Evolutionary conservation across 2,113 vertebrate genomes (phyloP).

Genomic region (Silurus glanis): DNA sequence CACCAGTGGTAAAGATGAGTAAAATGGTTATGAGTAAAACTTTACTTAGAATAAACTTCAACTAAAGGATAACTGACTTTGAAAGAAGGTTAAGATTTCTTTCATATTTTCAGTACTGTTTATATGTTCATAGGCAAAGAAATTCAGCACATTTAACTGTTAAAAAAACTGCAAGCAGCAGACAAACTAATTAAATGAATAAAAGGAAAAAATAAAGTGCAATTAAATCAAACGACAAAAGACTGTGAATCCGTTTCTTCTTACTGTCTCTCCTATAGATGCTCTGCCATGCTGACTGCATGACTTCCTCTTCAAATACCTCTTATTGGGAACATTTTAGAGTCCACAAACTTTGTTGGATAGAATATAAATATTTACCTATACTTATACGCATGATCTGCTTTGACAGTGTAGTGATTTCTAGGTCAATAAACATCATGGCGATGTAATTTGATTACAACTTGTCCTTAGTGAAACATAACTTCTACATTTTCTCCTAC

Average conservation of each 20-base stretch:
- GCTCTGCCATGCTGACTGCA: not conserved
- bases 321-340: not conserved
- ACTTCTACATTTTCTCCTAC: constrained; percentile 11
- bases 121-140: too few relatives aligned
- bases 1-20: not conserved
- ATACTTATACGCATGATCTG: not conserved
- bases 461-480: constrained; percentile 2
- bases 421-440: constrained; percentile 5
- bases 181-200: too few relatives aligned
- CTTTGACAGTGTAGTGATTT: not conserved
- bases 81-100: not conserved
- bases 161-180: too few relatives aligned
- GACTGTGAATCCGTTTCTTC: not conserved
- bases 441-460: constrained; percentile 1
- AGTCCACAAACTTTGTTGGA: not conserved
- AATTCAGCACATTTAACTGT: too few relatives aligned
- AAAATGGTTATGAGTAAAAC: not conserved
- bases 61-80: not conserved
- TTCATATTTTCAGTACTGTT: not conserved
- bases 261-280: not conserved
- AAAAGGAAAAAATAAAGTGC: too few relatives aligned
- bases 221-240: too few relatives aligned
- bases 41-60: not conserved
- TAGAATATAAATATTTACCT: not conserved
- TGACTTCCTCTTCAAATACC: not conserved